These are phyloP conservation scores for Hydriomena furcata DNA, from an alignment of 2,888 invertebrate genomes.

Conservation along the genomic window DNA sequence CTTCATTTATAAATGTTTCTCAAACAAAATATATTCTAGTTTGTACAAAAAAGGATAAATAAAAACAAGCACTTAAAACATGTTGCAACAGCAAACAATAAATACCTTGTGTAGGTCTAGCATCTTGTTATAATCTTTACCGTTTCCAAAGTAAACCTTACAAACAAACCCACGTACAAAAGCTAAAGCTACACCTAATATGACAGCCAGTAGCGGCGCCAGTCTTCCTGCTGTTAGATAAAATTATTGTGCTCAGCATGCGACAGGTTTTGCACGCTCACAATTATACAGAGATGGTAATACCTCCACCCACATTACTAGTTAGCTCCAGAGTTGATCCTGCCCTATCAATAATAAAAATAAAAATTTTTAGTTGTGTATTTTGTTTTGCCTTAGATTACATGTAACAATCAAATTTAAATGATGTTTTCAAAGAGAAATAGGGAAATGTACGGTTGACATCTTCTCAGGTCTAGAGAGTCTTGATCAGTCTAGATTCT, in stretches of 20 bases:
- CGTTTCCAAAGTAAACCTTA: background rate
- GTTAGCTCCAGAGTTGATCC: background rate
- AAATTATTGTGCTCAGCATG: slow-evolving; percentile 40
- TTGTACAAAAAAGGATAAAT: too few species aligned
- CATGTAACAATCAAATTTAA: too few species aligned
- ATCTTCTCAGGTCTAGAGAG: too few species aligned
- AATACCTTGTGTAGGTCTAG: too few species aligned
- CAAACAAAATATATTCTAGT: too few species aligned
- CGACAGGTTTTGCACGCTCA: slow-evolving; percentile 36
- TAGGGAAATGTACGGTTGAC: too few species aligned
- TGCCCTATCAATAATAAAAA: background rate
- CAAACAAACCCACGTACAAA: slow-evolving; percentile 22
- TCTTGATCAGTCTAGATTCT: too few species aligned
- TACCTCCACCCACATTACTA: slow-evolving; percentile 20
- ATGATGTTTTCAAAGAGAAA: too few species aligned
- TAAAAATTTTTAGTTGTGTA: background rate
- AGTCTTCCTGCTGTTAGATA: slow-evolving; percentile 34
- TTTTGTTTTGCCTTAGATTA: too few species aligned
- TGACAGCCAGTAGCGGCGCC: slow-evolving; percentile 36
- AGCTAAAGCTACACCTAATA: slow-evolving; percentile 21
- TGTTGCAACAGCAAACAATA: too few species aligned
- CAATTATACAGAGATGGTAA: slow-evolving; percentile 34
- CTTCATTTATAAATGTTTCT: too few species aligned
- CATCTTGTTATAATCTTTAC: background rate
- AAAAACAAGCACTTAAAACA: too few species aligned